A percentile compares a stretch with the other conserved stretches of the same genome.
phyloP scores from a whole-genome alignment of 2,113 vertebrate species.

The Phrynosoma blainvillii region DNA sequence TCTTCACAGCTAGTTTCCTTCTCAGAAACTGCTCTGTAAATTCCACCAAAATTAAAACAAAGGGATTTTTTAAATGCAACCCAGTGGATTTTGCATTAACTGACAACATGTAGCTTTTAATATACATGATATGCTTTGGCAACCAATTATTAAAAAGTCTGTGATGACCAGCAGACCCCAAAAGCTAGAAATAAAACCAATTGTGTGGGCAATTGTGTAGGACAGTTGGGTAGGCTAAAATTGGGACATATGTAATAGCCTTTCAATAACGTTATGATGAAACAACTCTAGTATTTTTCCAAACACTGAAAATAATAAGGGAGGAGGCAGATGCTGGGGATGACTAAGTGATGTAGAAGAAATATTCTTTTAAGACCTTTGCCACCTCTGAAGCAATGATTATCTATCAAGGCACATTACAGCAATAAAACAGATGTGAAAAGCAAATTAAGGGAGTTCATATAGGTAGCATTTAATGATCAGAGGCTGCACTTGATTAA shows the following conservation, averaged over 20 bases:
- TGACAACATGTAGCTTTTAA: slow-evolving; percentile 9
- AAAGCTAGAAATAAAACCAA: slow-evolving; percentile 9
- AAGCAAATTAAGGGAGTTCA: slow-evolving; percentile 4
- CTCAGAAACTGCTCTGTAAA: background rate
- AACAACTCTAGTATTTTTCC: background rate
- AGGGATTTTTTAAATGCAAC: background rate
- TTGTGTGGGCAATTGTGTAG: background rate
- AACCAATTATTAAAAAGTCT: background rate
- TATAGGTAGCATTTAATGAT: slow-evolving; percentile 16
- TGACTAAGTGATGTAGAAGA: background rate
- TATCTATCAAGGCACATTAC: background rate
- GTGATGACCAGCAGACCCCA: background rate
- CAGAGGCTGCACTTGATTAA: slow-evolving; percentile 8
- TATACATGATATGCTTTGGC: background rate
- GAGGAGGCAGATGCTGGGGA: background rate
- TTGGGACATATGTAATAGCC: background rate
- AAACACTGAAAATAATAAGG: slow-evolving; percentile 9
- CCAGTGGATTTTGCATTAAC: background rate
- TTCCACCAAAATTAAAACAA: background rate
- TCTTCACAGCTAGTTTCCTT: background rate
- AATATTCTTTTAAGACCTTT: slow-evolving; percentile 23
- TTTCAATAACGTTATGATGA: background rate
- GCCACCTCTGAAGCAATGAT: slow-evolving; percentile 1
- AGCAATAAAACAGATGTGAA: slow-evolving; percentile 1
- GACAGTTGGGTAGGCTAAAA: background rate